Evolutionary conservation across 2,113 vertebrate species (phyloP).

Genomic region (Microcebus jonahi): DNA sequence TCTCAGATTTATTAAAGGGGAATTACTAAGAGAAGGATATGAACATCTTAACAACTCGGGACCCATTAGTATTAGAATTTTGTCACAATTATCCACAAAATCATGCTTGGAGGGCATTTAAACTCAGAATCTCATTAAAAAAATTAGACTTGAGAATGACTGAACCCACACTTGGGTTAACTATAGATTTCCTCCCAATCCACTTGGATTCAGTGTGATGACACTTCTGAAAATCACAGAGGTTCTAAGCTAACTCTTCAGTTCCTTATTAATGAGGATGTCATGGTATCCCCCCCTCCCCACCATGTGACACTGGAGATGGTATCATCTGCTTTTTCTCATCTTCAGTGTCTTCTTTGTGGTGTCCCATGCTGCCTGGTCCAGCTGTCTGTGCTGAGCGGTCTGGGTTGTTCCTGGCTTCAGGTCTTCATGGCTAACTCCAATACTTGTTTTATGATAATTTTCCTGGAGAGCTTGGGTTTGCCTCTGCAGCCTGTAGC

Average conservation of each 20-base stretch:
- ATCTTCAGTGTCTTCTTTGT: background rate
- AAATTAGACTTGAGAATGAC: slow-evolving; percentile 30
- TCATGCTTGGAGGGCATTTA: background rate
- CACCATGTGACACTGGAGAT: background rate
- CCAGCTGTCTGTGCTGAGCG: background rate
- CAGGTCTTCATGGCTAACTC: background rate
- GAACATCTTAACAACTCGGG: background rate
- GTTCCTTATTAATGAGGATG: slow-evolving; percentile 2
- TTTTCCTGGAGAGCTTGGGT: background rate
- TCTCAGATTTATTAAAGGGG: slow-evolving; percentile 49
- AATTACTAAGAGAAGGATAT: background rate
- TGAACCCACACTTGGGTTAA: background rate
- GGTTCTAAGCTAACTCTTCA: background rate
- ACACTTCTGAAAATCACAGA: slow-evolving; percentile 1
- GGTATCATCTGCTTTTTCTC: background rate
- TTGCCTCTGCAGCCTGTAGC: background rate
- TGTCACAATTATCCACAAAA: slow-evolving; percentile 24
- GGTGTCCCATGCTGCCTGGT: background rate
- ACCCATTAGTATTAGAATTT: slow-evolving; percentile 15
- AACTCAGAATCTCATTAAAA: slow-evolving; percentile 18
- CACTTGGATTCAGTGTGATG: background rate
- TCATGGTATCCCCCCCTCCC: background rate
- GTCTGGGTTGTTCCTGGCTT: background rate
- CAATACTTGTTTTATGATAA: background rate
- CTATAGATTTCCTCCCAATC: background rate